These are phyloP conservation scores for Microtus oregoni DNA, from an alignment of 2,113 vertebrate genomes.

Conservation along the genomic window DNA sequence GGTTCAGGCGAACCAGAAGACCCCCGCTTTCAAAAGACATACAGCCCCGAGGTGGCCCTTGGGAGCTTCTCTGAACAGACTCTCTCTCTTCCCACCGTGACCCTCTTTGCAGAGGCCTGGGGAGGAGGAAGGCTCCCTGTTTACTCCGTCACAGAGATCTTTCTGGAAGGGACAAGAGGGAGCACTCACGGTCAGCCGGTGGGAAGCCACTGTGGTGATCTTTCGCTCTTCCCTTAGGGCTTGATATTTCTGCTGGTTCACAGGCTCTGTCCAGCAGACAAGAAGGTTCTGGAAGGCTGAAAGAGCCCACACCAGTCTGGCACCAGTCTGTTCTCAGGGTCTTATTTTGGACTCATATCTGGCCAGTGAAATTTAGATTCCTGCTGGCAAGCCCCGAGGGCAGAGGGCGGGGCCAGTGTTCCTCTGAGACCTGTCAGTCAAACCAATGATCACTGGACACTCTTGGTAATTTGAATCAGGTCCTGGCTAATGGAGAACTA, in stretches of 20 bases:
- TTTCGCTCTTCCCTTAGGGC: neutral
- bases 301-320: neutral
- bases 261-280: neutral
- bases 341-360: constrained; percentile 41
- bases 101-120: neutral
- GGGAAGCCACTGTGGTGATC: neutral
- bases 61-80: neutral
- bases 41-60: neutral
- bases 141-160: neutral
- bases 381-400: neutral
- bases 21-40: neutral
- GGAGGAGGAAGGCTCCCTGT: neutral
- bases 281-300: neutral
- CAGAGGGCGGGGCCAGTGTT: neutral
- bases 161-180: neutral
- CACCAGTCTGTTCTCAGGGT: constrained; percentile 18
- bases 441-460: neutral
- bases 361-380: neutral
- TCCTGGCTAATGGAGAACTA: neutral
- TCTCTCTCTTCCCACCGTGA: neutral
- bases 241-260: neutral
- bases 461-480: neutral
- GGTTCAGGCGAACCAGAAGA: neutral
- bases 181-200: neutral
- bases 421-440: constrained; percentile 21